Base-by-base conservation (phyloP, 2,797 vertebrate genomes). In the Diceros bicornis region DNA sequence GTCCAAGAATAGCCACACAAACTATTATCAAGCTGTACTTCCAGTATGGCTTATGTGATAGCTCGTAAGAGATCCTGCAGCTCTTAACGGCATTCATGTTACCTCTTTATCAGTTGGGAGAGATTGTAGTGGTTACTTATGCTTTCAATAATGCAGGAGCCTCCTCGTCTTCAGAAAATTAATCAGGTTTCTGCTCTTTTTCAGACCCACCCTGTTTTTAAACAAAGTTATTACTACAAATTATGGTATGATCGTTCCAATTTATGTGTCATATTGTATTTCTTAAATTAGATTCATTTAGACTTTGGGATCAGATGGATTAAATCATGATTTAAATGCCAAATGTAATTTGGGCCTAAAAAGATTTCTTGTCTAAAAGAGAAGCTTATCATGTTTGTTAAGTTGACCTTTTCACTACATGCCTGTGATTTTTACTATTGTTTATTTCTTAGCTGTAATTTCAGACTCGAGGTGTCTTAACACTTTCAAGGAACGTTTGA, bases 271-370 rank as follows among this genome's bases (percentile, higher is more conserved):
- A 89, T 96, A 88, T 25, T 18, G 0, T 7, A 71, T 32, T 68
- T 0, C 29, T 97, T 92, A 25, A 50, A 91, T 72, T 44, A 77
- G 17, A 47, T 91, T 95, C 17, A 93, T 0, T 37, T 71, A 68
- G 57, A 25, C 18, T 85, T 85, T 82, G 44, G 6, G 0, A 50
- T 92, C 61, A 94, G 57, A 92, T 2, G 14, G 21, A 92, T 75
- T 32, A 41, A 94, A 66, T 13, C 52, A 2, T 84, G n/a, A 91
- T 83, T 96, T 75, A 78, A 94, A 92, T 62, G 34, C 17, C 77
- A 89, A 81, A 57, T 69, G 94, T 81, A 95, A 83, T 90, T 96
- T 90, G 8, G 17, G 81, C 11, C n/a, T 74, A 69, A 86, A 77
- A 69, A 37, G 6, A 93, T 72, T 89, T 92, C 52, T 93, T 75